A percentile compares a stretch with the other conserved stretches of the same genome.
Evolutionary conservation across 2,888 invertebrate species (phyloP).

Genomic region (Heliconius erato): DNA sequence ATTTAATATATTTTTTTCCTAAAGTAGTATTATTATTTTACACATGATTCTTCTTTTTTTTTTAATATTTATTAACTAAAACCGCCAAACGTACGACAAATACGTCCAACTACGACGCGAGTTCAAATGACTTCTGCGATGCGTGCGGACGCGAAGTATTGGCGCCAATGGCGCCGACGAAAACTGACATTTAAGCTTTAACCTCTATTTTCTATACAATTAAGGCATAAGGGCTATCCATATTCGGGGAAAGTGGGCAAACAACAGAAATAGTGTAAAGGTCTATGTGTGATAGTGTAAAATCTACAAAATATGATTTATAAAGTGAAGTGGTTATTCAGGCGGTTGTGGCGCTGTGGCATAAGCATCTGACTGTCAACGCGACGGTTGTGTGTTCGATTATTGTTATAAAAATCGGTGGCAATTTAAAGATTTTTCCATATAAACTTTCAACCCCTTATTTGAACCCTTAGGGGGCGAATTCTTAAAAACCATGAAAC

Average conservation of each 20-base stretch:
- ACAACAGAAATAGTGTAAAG: not conserved
- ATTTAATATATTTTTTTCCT: not conserved
- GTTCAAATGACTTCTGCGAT: conserved; percentile 42
- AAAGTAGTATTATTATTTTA: not conserved
- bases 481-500: no score
- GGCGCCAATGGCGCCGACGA: conserved; percentile 47
- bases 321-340: no score
- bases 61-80: conserved; percentile 28
- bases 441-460: no score
- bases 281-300: no score
- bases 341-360: no score
- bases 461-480: no score
- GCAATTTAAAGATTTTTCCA: no score
- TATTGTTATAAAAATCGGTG: no score
- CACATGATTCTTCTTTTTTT: not conserved
- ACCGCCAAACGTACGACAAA: conserved; percentile 41
- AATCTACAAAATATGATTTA: no score
- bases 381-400: no score
- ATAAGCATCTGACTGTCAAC: no score
- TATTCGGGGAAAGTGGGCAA: not conserved
- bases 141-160: conserved; percentile 37
- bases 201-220: conserved; percentile 34
- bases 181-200: conserved; percentile 49
- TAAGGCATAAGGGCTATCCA: not conserved
- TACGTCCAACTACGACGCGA: conserved; percentile 46